These are phyloP conservation scores for Cassiopea xamachana DNA, from an alignment of 30 jellyfish, hydroid and myxozoan species.

Conservation along the genomic window DNA sequence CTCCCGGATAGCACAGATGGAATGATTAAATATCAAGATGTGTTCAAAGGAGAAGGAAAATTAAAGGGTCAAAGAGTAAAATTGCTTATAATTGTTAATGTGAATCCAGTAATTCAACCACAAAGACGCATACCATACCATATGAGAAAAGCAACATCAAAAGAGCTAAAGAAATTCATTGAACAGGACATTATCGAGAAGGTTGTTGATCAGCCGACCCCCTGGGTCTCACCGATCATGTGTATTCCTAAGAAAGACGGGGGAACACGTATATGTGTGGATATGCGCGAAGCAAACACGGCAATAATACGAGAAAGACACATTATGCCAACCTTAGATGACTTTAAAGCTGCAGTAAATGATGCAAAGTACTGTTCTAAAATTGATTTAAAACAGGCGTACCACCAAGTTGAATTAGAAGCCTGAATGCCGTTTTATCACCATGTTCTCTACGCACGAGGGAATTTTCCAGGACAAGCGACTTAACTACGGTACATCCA, in stretches of 20 bases:
- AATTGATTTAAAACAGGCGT: conserved; percentile 54
- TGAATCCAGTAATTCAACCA: conserved; percentile 55
- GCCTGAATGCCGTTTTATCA: conserved; percentile 57
- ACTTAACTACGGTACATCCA: conserved; percentile 50
- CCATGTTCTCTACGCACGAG: conserved; percentile 56
- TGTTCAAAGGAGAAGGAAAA: conserved; percentile 49
- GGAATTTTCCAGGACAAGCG: conserved; percentile 57
- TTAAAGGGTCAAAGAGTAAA: conserved; percentile 33
- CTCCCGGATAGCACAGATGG: conserved; percentile 18
- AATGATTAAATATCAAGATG: conserved; percentile 24
- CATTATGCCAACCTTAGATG: conserved; percentile 57
- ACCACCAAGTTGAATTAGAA: conserved; percentile 60
- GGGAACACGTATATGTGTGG: conserved; percentile 61
- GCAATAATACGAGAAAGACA: conserved; percentile 60
- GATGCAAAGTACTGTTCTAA: conserved; percentile 57
- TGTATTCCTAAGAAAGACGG: conserved; percentile 62
- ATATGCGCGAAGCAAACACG: conserved; percentile 65
- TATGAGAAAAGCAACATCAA: conserved; percentile 56
- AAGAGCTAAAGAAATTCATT: conserved; percentile 31
- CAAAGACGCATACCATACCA: conserved; percentile 75
- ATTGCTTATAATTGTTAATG: conserved; percentile 45
- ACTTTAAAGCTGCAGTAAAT: conserved; percentile 63
- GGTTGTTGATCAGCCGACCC: conserved; percentile 57
- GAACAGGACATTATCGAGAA: conserved; percentile 60
- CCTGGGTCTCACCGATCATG: conserved; percentile 62